These are phyloP conservation scores for Andrena minutula DNA, from an alignment of 2,888 invertebrate genomes.

Conservation along the genomic window DNA sequence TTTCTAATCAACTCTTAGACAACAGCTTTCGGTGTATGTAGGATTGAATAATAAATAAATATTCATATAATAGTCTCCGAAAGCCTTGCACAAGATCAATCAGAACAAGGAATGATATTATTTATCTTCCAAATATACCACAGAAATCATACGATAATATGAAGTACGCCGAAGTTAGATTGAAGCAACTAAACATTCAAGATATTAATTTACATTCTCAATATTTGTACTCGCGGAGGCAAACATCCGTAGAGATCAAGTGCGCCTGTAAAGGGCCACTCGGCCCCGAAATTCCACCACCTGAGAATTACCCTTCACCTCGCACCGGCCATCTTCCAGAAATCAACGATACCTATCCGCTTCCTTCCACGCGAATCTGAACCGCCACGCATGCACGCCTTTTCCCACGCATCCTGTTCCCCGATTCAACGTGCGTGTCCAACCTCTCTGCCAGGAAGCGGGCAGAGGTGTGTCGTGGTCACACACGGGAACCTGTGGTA, in stretches of 20 bases:
- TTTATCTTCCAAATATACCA: too few species aligned
- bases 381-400: conserved; percentile 53
- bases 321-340: conserved; percentile 5
- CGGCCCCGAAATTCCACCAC: background rate
- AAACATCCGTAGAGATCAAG: background rate
- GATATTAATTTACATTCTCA: conserved; percentile 4
- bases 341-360: conserved; percentile 23
- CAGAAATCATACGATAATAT: too few species aligned
- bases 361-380: conserved; percentile 37
- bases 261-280: background rate
- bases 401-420: conserved; percentile 70
- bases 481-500: conserved; percentile 30
- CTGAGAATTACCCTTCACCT: background rate
- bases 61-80: too few species aligned
- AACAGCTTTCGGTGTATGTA: too few species aligned
- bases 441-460: conserved; percentile 62
- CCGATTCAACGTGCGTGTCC: conserved; percentile 60
- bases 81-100: too few species aligned
- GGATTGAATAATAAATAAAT: too few species aligned
- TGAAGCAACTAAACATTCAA: too few species aligned
- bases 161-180: too few species aligned
- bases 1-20: too few species aligned
- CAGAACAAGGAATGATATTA: too few species aligned
- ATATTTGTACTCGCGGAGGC: background rate
- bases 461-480: conserved; percentile 47